phyloP scores from a whole-genome alignment of 2,797 vertebrate genomes.

The Labeo calbasu region DNA sequence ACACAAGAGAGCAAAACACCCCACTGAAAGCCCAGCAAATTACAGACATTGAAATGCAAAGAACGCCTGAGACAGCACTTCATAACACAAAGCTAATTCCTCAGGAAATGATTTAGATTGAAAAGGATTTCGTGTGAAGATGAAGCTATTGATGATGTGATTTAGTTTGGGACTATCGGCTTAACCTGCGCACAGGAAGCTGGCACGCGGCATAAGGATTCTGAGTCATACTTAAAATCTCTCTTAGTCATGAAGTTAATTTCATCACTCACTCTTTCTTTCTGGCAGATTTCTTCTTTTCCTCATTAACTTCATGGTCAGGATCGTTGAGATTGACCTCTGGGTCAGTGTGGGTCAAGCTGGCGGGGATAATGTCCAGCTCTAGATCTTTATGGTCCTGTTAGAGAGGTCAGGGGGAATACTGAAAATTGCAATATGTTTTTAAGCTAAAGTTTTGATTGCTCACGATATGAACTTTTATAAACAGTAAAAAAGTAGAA shows the following conservation, averaged over 20 bases:
- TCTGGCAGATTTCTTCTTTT: constrained; percentile 93
- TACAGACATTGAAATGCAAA: constrained; percentile 26
- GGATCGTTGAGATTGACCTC: constrained; percentile 95
- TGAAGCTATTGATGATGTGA: constrained; percentile 1
- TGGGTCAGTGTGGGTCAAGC: constrained; percentile 92
- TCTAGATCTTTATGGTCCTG: constrained; percentile 95
- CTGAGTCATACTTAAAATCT: constrained; percentile 11
- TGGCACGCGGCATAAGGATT: background rate
- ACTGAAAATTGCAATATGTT: background rate
- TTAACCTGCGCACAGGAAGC: constrained; percentile 10
- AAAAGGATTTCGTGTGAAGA: constrained; percentile 17
- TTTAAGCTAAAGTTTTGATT: background rate
- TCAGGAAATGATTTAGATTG: constrained; percentile 34
- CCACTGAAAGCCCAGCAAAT: constrained; percentile 4
- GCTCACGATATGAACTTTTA: background rate
- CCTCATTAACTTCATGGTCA: constrained; percentile 92
- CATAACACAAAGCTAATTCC: constrained; percentile 28
- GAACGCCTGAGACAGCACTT: constrained; percentile 23
- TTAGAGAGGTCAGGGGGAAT: background rate
- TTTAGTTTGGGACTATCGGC: constrained; percentile 6
- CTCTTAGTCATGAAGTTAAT: background rate
- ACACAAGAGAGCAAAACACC: constrained; percentile 35
- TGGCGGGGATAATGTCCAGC: constrained; percentile 94
- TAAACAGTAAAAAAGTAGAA: background rate
- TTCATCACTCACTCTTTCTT: constrained; percentile 90